Conservation (phyloP, 92 coral and sea anemone genomes). For the Meandrina meandrites region DNA sequence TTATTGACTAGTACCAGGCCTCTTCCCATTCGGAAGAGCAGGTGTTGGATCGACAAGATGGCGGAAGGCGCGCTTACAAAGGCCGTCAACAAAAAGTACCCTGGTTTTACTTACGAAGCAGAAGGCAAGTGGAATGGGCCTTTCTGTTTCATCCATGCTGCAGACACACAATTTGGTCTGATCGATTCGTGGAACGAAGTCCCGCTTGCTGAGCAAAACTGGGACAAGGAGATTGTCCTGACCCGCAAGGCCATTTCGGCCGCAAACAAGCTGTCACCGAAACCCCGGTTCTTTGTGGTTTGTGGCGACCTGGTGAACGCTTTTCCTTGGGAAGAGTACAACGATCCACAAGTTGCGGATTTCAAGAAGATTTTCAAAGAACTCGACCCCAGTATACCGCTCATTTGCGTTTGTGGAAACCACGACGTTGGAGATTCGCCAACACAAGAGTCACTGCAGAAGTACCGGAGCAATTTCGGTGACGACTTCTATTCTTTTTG, state of each 20-base stretch:
- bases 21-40: conserved; percentile 23
- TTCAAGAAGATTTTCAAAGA: conserved; percentile 86
- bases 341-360: conserved; percentile 88
- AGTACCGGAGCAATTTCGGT: conserved; percentile 87
- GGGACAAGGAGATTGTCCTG: conserved; percentile 86
- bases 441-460: conserved; percentile 74
- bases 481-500: conserved; percentile 95
- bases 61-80: conserved; percentile 66
- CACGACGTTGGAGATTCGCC: conserved; percentile 95
- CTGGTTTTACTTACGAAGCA: conserved; percentile 78
- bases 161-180: conserved; percentile 96
- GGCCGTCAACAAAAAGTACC: conserved; percentile 68
- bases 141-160: conserved; percentile 90
- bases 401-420: conserved; percentile 96
- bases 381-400: conserved; percentile 87
- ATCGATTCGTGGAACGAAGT: conserved; percentile 94
- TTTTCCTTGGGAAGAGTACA: conserved; percentile 75
- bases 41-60: conserved; percentile 68
- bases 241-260: conserved; percentile 82
- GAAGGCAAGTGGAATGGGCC: conserved; percentile 97
- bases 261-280: conserved; percentile 85
- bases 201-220: conserved; percentile 77
- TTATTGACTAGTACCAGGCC: conserved; percentile 32
- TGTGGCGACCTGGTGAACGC: conserved; percentile 99
- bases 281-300: conserved; percentile 95